Evolutionary conservation across 2,888 invertebrate genomes (phyloP).

Genomic region (Hypercompe scribonia): DNA sequence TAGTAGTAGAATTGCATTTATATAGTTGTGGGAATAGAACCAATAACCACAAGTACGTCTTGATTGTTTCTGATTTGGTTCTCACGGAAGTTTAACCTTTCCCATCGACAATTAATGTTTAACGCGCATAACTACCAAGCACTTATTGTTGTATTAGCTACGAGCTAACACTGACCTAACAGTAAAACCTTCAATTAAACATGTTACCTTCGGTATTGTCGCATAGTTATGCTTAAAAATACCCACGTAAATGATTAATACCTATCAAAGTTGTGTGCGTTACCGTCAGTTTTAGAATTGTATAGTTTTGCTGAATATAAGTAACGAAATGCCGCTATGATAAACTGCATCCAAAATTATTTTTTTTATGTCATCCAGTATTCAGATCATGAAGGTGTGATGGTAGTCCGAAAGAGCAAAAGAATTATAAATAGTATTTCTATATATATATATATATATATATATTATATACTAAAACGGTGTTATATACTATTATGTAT

Average conservation of each 20-base stretch:
- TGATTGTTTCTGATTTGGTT: conserved; percentile 61
- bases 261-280: neutral
- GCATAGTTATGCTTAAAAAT: conserved; percentile 3
- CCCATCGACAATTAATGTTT: conserved; percentile 58
- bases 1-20: conserved; percentile 13
- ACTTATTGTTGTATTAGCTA: conserved; percentile 41
- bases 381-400: too few species aligned
- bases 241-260: conserved; percentile 10
- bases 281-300: neutral
- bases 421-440: too few species aligned
- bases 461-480: too few species aligned
- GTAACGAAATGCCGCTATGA: too few species aligned
- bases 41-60: conserved; percentile 33
- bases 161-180: conserved; percentile 36
- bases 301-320: too few species aligned
- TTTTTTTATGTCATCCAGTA: too few species aligned
- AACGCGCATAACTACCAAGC: conserved; percentile 44
- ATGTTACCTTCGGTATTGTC: conserved; percentile 12
- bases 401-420: too few species aligned
- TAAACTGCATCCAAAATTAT: too few species aligned
- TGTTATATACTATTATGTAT: too few species aligned
- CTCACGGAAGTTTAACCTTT: conserved; percentile 79
- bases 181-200: conserved; percentile 29
- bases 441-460: too few species aligned
- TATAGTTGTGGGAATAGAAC: conserved; percentile 38